Evolutionary conservation across 2,888 invertebrate species (phyloP), one percentile per base, ranked within the genome.

Genomic region (Mesoligia furuncula): DNA sequence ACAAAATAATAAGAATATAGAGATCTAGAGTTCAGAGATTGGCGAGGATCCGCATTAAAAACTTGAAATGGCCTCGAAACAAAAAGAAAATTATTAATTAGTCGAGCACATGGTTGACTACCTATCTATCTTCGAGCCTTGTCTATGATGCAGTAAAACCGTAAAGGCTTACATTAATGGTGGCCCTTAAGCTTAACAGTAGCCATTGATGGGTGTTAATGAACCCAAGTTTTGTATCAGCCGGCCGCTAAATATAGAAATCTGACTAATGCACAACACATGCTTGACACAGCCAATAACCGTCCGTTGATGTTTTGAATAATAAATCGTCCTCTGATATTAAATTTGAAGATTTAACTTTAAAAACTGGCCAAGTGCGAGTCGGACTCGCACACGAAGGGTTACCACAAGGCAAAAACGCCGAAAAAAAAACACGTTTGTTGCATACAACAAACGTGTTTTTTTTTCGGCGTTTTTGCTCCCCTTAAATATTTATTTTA

Each of bases 191-290:
- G 81, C 80, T 80, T 88, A 87, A 90, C 89, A 85, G 86, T 85
- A 80, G 77, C 85, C 90, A 90, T 87, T 89, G 89, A 88, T 84
- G 87, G 87, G 87, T 93, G 94, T 85, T 93, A 95, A 95, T 91
- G 95, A 95, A 94, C 90, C 85, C 90, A 91, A 88, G 90, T 93
- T 91, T 91, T 90, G 91, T 93, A 94, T 94, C 93, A 91, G 89
- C 86, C 87, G 83, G 73, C 78, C 73, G 88, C 93, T 94, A 95
- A 92, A 94, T 93, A 95, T 96, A 96, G 95, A 90, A 85, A 90
- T 90, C 89, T 95, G 95, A 96, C 94, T 93, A 93, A 95, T 91
- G 85, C 88, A 84, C 81, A 92, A 89, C 94, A 95, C 91, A 94
- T 95, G 95, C 90, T 93, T 93, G 93, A 93, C 94, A 92, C 90